Base-by-base conservation (phyloP, 2,888 invertebrate genomes). In the Cephus pulcher region DNA sequence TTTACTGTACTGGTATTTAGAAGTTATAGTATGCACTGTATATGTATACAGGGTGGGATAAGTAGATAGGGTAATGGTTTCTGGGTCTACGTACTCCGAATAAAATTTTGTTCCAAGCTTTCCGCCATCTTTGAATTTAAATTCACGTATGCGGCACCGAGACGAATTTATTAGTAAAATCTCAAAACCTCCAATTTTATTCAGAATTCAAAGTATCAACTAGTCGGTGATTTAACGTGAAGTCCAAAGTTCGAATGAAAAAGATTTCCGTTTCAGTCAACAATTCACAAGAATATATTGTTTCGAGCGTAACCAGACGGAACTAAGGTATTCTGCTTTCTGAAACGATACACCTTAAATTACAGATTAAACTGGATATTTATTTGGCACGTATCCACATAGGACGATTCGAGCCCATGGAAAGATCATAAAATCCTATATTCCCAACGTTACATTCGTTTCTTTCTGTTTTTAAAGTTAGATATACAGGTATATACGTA, bases 201-300 rank as follows among this genome's bases (percentile, higher is more conserved):
- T 56, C 6, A 56, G 23, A 56, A 56, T 56, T 56, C 56, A 2
- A 56, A 23, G 23, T 9, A 56, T 23, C 56, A 9, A 23, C 23
- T 4, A 40, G 15, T 40, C 12, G 33, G 40, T 33, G 34, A 75
- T 34, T 75, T 37, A 68, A 33, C 30, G 75, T 75, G 33, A 75
- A 71, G 71, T 71, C 33, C 75, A 34, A 69, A 15, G 69, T 69
- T 75, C 30, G 69, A 34, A 9, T 74, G 12, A 34, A 34, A 74
- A 74, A 6, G 74, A 2, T 34, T 74, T 35, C 74, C 71, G 71
- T 71, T 71, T 34, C 71, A 34, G 32, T 23, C 56, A 56, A 56
- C 56, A 23, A 23, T 56, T 23, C 56, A 56, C 56, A 23, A 23
- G 56, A 56, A 56, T 56, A 56, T 23, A 56, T 56, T 23, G 23